Conservation (phyloP, 2,113 vertebrate genomes). For the Zosterops hypoxanthus region DNA sequence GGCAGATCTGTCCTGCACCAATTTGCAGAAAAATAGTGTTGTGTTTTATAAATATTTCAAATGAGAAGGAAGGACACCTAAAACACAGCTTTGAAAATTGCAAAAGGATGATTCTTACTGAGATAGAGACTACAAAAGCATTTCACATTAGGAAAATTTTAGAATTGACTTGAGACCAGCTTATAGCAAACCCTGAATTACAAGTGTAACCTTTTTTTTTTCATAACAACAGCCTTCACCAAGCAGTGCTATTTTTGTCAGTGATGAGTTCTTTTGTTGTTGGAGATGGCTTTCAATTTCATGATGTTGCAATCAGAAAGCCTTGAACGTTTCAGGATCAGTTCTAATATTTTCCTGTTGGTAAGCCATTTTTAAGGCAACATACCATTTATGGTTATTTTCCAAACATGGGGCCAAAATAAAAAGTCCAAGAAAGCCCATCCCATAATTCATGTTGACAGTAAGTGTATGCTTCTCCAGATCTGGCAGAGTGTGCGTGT, state of each 20-base stretch:
- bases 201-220: not conserved
- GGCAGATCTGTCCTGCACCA: not conserved
- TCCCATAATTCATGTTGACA: not conserved
- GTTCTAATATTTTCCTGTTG: slow-evolving; percentile 41
- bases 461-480: not conserved
- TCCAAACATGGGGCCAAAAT: slow-evolving; percentile 19
- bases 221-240: not conserved
- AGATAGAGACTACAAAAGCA: not conserved
- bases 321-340: not conserved
- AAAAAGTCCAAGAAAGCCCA: not conserved
- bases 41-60: not conserved
- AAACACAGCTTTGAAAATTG: not conserved
- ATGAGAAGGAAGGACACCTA: not conserved
- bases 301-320: slow-evolving; percentile 11
- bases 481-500: not conserved
- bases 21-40: not conserved
- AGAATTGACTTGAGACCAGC: not conserved
- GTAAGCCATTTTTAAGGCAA: slow-evolving; percentile 23
- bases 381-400: slow-evolving; percentile 6
- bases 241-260: not conserved
- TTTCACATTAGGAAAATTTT: not conserved
- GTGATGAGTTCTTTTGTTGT: not conserved
- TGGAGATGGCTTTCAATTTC: slow-evolving; percentile 39
- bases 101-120: not conserved
- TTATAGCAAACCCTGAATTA: not conserved